These are phyloP conservation scores for Drosophila setifemur DNA, from an alignment of 1,140 invertebrate species.

Conservation along the genomic window DNA sequence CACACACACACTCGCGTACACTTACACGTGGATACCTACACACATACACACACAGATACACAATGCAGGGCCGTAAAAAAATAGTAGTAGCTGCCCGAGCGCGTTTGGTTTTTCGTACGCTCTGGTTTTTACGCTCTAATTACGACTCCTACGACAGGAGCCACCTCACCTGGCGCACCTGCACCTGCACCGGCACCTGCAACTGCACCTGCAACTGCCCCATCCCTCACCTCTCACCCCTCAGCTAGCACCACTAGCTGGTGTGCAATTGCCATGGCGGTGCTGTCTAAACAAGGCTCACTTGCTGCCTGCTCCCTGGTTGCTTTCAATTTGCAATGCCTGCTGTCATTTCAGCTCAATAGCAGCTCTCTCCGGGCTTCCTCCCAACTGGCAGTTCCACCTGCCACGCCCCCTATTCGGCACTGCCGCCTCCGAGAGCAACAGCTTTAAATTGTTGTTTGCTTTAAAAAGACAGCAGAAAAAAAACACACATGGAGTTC, in stretches of 20 bases:
- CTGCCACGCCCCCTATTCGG: neutral
- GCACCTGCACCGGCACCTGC: neutral
- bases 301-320: constrained; percentile 42
- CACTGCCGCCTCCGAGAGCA: neutral
- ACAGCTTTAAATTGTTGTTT: constrained; percentile 14
- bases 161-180: neutral
- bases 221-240: neutral
- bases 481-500: neutral
- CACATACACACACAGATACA: constrained; percentile 8
- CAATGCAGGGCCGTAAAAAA: constrained; percentile 62
- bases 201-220: too few relatives aligned
- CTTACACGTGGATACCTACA: too few relatives aligned
- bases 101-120: constrained; percentile 78
- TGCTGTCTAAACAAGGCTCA: constrained; percentile 75
- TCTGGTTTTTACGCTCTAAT: constrained; percentile 81
- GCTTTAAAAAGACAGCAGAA: constrained; percentile 10
- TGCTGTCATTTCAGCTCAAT: constrained; percentile 79
- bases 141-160: constrained; percentile 68
- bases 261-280: constrained; percentile 78
- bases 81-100: constrained; percentile 72
- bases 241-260: too few relatives aligned
- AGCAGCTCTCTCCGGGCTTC: constrained; percentile 32
- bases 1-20: constrained; percentile 14
- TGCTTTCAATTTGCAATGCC: constrained; percentile 78
- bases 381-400: neutral